Percentiles rank a stretch among this genome's conserved stretches.
Conservation (phyloP, 2,888 invertebrate genomes). For the Mesorhabditis sp. region DNA sequence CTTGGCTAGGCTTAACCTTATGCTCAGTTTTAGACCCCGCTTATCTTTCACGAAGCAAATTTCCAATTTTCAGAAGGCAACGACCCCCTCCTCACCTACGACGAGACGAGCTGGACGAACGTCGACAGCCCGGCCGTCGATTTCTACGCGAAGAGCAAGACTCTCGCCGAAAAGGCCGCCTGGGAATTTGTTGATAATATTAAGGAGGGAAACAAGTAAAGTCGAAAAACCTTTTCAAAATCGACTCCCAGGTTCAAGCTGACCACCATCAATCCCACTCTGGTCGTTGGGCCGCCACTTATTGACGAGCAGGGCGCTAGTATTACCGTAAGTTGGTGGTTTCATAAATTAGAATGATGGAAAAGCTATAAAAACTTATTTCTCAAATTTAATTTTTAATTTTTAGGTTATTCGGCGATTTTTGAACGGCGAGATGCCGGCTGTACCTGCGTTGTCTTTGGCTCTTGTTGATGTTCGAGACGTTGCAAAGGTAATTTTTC, state of each 20-base stretch:
- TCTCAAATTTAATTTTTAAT: not conserved
- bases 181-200: constrained; percentile 62
- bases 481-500: constrained; percentile 58
- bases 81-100: constrained; percentile 39
- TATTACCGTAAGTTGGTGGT: constrained; percentile 39
- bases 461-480: constrained; percentile 64
- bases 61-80: constrained; percentile 48
- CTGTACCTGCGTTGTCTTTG: constrained; percentile 59
- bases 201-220: constrained; percentile 55
- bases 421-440: constrained; percentile 52
- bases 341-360: not conserved
- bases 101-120: constrained; percentile 50
- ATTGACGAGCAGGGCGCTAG: constrained; percentile 54
- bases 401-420: constrained; percentile 48
- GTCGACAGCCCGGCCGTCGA: constrained; percentile 33
- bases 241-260: constrained; percentile 60
- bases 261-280: constrained; percentile 63
- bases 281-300: constrained; percentile 63
- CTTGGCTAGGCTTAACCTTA: not conserved
- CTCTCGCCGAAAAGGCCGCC: constrained; percentile 64
- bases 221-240: not conserved
- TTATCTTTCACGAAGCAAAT: not conserved
- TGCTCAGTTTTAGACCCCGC: not conserved
- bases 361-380: not conserved
- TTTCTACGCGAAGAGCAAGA: constrained; percentile 59